Conservation (phyloP, 2,113 vertebrate genomes). For the Oncorhynchus keta region DNA sequence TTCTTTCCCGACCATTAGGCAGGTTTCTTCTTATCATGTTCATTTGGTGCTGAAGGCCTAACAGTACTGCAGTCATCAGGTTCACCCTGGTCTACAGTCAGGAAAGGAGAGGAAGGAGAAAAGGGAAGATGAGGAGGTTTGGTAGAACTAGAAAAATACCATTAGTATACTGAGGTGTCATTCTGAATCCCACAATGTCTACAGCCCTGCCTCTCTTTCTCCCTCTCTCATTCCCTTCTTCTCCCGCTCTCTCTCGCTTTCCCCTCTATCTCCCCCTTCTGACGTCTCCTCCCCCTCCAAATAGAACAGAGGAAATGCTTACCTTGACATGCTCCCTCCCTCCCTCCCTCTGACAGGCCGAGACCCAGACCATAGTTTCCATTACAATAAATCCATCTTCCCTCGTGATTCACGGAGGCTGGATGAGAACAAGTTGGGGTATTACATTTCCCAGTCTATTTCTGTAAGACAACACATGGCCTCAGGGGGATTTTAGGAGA, state of each 20-base stretch:
- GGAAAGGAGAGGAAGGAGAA: neutral
- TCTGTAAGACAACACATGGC: slow-evolving; percentile 62
- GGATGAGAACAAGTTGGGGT: slow-evolving; percentile 52
- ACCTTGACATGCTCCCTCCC: too few relatives aligned
- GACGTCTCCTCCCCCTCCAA: neutral
- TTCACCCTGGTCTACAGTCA: neutral
- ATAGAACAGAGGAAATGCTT: too few relatives aligned
- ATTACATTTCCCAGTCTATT: slow-evolving; percentile 62
- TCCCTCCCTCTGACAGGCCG: too few relatives aligned
- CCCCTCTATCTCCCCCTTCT: neutral
- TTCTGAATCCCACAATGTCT: too few relatives aligned
- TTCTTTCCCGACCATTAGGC: too few relatives aligned
- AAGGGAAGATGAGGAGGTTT: neutral
- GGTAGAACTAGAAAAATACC: neutral
- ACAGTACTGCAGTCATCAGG: too few relatives aligned
- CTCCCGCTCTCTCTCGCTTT: slow-evolving; percentile 5
- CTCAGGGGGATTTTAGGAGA: slow-evolving; percentile 50
- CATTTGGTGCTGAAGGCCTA: too few relatives aligned
- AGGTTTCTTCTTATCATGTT: too few relatives aligned
- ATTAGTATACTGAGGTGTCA: neutral
- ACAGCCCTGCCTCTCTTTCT: neutral
- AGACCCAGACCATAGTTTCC: slow-evolving; percentile 41
- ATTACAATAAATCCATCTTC: slow-evolving; percentile 53
- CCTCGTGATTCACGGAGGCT: slow-evolving; percentile 40
- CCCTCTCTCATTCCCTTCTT: neutral